Conservation (phyloP, 2,888 invertebrate genomes). For the Andrena chrysosceles region DNA sequence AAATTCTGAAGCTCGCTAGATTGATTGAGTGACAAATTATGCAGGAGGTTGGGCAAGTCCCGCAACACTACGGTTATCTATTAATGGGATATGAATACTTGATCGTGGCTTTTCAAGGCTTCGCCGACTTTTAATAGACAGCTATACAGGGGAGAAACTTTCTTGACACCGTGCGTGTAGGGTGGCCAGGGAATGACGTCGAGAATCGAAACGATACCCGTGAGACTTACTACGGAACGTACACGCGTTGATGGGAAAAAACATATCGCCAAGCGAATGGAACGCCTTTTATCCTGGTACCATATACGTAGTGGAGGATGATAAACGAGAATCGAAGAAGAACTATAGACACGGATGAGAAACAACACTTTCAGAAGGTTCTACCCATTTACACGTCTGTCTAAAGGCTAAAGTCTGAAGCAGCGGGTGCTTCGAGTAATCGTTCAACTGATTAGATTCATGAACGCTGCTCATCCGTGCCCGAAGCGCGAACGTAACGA, state of each 20-base stretch:
- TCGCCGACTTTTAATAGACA: background rate
- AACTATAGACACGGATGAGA: background rate
- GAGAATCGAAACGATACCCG: constrained; percentile 8
- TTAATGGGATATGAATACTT: constrained; percentile 10
- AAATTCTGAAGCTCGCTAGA: constrained; percentile 8
- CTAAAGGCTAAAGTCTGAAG: too few species aligned
- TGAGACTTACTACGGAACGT: background rate
- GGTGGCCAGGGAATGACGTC: background rate
- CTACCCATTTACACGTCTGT: background rate
- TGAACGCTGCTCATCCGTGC: constrained; percentile 35
- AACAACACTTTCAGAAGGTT: background rate
- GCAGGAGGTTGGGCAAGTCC: background rate
- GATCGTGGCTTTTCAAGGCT: background rate
- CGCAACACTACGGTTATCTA: background rate
- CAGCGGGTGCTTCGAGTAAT: constrained; percentile 24
- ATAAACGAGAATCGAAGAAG: background rate
- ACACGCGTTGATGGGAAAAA: background rate
- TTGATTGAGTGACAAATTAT: constrained; percentile 25
- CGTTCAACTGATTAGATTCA: constrained; percentile 38
- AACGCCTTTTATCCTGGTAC: background rate
- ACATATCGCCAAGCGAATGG: background rate
- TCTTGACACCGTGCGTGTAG: background rate
- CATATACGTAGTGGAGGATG: background rate
- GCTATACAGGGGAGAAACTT: background rate
- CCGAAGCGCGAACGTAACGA: constrained; percentile 50